Evolutionary conservation across 2,888 invertebrate species (phyloP).

Genomic region (Microctonus aethiopoides): DNA sequence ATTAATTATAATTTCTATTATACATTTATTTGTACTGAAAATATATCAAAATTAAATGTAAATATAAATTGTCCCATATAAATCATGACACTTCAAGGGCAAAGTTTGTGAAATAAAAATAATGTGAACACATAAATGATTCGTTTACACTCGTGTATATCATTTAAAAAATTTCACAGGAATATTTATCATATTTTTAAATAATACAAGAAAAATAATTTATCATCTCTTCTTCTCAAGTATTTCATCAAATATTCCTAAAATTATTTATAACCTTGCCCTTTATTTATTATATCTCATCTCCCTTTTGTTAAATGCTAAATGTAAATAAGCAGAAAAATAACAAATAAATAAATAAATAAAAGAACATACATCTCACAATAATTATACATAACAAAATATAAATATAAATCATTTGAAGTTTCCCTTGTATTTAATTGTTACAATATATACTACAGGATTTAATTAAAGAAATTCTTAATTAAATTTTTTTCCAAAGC

Average conservation of each 20-base stretch:
- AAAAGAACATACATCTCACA: too few species aligned
- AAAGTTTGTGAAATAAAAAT: not conserved
- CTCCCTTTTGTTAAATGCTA: not conserved
- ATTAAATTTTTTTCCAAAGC: not conserved
- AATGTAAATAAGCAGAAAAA: too few species aligned
- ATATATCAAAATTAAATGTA: too few species aligned
- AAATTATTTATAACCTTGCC: not conserved
- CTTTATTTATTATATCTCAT: not conserved
- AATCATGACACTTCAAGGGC: not conserved
- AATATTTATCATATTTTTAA: not conserved
- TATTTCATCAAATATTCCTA: not conserved
- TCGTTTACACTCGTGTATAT: not conserved
- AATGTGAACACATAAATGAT: not conserved
- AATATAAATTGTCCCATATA: not conserved
- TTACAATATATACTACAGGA: not conserved
- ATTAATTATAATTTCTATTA: too few species aligned
- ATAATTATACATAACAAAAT: too few species aligned
- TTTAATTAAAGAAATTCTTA: not conserved
- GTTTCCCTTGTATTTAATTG: too few species aligned
- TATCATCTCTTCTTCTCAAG: not conserved
- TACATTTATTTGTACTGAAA: too few species aligned
- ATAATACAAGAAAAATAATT: not conserved
- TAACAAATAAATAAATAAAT: too few species aligned
- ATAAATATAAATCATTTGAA: too few species aligned
- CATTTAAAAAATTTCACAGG: not conserved